Evolutionary conservation across 1,140 invertebrate species (phyloP).

Genomic region (Zelostemma sp.): DNA sequence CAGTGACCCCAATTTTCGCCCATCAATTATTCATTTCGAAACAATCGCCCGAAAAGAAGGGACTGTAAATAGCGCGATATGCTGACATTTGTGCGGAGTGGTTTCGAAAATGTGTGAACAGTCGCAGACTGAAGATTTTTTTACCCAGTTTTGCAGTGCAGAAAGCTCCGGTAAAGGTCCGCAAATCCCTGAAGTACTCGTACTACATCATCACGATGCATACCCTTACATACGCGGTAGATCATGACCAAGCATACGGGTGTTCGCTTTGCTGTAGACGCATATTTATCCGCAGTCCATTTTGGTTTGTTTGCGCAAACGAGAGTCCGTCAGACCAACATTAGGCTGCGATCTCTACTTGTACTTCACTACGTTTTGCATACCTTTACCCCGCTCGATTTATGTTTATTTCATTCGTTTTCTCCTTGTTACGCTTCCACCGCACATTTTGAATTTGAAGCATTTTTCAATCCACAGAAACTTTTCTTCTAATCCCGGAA

Average conservation of each 20-base stretch:
- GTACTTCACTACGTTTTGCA: conserved; percentile 57
- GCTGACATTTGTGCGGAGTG: background rate
- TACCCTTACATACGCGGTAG: conserved; percentile 59
- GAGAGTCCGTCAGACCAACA: conserved; percentile 62
- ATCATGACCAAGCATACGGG: conserved; percentile 71
- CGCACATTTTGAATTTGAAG: background rate
- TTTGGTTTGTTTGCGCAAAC: conserved; percentile 69
- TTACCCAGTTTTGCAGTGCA: conserved; percentile 51
- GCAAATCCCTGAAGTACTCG: conserved; percentile 65
- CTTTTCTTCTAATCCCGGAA: background rate
- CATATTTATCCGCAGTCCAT: conserved; percentile 71
- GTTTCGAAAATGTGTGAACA: conserved; percentile 54
- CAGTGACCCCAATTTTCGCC: background rate
- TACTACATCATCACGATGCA: conserved; percentile 46
- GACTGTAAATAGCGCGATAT: background rate
- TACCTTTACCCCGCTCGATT: conserved; percentile 54
- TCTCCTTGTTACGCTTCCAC: background rate
- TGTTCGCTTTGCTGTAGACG: conserved; percentile 65
- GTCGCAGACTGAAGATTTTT: conserved; percentile 61
- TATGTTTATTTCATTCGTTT: conserved; percentile 1
- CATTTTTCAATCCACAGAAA: background rate
- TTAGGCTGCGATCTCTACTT: conserved; percentile 53
- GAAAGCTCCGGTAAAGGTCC: conserved; percentile 64
- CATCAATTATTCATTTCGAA: background rate
- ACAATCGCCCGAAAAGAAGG: conserved; percentile 1